Conservation (phyloP, 2,113 vertebrate genomes). For the Petaurus breviceps region DNA sequence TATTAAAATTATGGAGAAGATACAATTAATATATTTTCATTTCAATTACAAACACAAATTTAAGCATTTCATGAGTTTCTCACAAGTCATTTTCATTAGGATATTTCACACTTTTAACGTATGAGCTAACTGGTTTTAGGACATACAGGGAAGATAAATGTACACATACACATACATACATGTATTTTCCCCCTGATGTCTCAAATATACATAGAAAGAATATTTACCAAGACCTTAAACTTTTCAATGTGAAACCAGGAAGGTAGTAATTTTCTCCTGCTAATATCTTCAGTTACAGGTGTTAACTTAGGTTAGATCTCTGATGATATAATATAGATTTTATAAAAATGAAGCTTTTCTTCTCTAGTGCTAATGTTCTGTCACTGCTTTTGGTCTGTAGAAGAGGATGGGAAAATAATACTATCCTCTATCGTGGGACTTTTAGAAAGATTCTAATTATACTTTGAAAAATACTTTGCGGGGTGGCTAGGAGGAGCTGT, state of each 20-base stretch:
- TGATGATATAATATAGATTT: conserved; percentile 40
- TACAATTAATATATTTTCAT: not conserved
- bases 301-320: conserved; percentile 25
- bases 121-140: not conserved
- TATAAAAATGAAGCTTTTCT: conserved; percentile 50
- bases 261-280: conserved; percentile 34
- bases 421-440: conserved; percentile 1
- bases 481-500: too few species aligned
- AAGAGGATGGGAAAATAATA: conserved; percentile 67
- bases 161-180: not conserved
- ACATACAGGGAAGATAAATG: not conserved
- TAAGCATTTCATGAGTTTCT: not conserved
- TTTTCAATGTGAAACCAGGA: conserved; percentile 40
- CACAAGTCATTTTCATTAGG: not conserved
- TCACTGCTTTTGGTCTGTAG: conserved; percentile 24
- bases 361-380: conserved; percentile 43
- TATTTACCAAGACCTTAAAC: conserved; percentile 32
- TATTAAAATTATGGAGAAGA: not conserved
- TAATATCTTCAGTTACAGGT: conserved; percentile 20
- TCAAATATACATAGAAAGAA: conserved; percentile 22
- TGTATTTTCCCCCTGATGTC: not conserved
- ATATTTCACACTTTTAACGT: not conserved
- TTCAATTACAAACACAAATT: not conserved
- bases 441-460: conserved; percentile 57
- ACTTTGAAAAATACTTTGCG: conserved; percentile 35